These are phyloP conservation scores for Syngnathus rostellatus DNA, from an alignment of 2,797 vertebrate genomes.

Conservation along the genomic window DNA sequence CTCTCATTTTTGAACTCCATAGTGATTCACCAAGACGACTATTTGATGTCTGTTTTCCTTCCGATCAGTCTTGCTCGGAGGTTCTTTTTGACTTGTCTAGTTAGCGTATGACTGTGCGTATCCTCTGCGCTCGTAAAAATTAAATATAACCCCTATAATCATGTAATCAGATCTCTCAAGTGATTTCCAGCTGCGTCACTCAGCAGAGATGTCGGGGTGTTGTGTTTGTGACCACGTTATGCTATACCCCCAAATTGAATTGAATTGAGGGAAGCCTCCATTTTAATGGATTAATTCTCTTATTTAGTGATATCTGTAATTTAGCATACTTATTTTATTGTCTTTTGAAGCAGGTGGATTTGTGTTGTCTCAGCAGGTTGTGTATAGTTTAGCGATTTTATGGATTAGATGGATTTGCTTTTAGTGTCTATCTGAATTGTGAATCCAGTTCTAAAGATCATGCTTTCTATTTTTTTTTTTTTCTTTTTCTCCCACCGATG, in stretches of 20 bases:
- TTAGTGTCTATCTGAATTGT: conserved; percentile 45
- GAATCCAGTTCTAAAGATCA: conserved; percentile 5
- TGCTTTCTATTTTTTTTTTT: background rate
- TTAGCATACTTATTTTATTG: too few relatives aligned
- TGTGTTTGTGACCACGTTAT: conserved; percentile 20
- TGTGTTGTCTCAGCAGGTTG: too few relatives aligned
- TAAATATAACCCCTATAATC: conserved; percentile 49
- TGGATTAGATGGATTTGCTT: too few relatives aligned
- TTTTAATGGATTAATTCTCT: too few relatives aligned
- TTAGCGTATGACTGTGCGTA: conserved; percentile 16
- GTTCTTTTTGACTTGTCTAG: background rate
- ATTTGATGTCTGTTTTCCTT: background rate
- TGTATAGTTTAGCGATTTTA: too few relatives aligned
- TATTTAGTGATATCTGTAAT: too few relatives aligned
- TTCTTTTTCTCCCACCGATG: background rate
- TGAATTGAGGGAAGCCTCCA: too few relatives aligned
- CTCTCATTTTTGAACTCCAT: background rate
- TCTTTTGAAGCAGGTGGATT: too few relatives aligned
- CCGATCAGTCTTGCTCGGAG: background rate
- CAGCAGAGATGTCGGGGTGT: conserved; percentile 9
- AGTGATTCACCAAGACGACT: background rate
- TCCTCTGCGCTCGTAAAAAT: conserved; percentile 34
- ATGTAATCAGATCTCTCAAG: conserved; percentile 31
- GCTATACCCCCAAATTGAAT: conserved; percentile 18
- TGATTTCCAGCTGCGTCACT: conserved; percentile 32